Evolutionary conservation across 2,113 vertebrate species (phyloP).

Genomic region (Nerophis ophidion): DNA sequence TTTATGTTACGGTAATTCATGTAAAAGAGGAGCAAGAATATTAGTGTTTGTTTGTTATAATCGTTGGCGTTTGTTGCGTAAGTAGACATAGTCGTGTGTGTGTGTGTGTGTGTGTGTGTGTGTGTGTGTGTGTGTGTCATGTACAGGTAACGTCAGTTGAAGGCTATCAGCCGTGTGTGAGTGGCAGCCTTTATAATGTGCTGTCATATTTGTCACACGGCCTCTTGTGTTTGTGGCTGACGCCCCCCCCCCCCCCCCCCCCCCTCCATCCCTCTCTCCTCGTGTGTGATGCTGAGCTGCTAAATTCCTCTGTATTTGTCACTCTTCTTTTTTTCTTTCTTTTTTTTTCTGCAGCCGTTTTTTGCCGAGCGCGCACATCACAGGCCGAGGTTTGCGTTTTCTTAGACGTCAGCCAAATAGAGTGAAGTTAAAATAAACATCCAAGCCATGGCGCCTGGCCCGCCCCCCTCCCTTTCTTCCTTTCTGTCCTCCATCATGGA

Average conservation of each 20-base stretch:
- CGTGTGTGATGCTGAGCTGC: constrained; percentile 32
- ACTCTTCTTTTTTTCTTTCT: constrained; percentile 25
- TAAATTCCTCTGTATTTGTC: constrained; percentile 34
- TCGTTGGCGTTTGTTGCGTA: no score
- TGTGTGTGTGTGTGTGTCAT: neutral
- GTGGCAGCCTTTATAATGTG: constrained; percentile 24
- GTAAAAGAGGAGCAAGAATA: neutral
- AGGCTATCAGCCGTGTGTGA: constrained; percentile 18
- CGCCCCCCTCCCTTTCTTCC: constrained; percentile 60
- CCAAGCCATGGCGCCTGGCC: constrained; percentile 68
- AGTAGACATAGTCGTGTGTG: no score
- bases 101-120: no score
- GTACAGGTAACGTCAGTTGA: constrained; percentile 29
- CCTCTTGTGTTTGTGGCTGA: constrained; percentile 57
- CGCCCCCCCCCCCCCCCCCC: neutral
- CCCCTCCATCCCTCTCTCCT: constrained; percentile 3
- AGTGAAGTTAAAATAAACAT: constrained; percentile 78
- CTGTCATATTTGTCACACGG: constrained; percentile 46
- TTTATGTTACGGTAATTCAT: neutral
- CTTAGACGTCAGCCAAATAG: constrained; percentile 63
- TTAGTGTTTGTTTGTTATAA: no score
- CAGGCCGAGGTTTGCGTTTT: constrained; percentile 56
- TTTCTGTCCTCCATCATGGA: constrained; percentile 59
- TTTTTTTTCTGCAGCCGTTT: constrained; percentile 34
- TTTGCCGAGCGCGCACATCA: constrained; percentile 54